These are phyloP conservation scores for Musca vetustissima DNA, from an alignment of 1,140 invertebrate genomes.

Conservation along the genomic window DNA sequence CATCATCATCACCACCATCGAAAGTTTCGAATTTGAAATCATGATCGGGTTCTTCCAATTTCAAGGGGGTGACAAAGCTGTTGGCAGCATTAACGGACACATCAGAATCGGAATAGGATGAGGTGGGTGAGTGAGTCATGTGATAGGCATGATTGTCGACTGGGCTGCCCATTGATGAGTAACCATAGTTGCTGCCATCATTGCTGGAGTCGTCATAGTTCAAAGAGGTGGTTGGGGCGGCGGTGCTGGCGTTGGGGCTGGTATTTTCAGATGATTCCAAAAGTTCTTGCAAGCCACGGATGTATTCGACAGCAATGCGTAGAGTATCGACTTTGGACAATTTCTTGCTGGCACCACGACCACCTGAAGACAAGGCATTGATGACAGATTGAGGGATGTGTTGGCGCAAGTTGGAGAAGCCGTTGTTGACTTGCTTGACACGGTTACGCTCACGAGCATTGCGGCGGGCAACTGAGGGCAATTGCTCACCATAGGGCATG, in stretches of 20 bases:
- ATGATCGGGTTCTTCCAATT: conserved; percentile 39
- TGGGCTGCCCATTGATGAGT: conserved; percentile 60
- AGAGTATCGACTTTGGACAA: conserved; percentile 95
- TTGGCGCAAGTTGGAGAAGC: conserved; percentile 84
- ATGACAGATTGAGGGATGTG: conserved; percentile 80
- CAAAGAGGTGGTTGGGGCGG: background rate
- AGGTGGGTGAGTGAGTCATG: conserved; percentile 65
- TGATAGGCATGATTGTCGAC: conserved; percentile 41
- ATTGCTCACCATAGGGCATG: conserved; percentile 65
- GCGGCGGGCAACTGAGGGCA: conserved; percentile 83
- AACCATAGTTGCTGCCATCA: conserved; percentile 47
- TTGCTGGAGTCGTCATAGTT: conserved; percentile 34
- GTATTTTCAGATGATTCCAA: conserved; percentile 63
- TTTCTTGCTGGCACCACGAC: conserved; percentile 77
- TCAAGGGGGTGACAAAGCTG: conserved; percentile 48
- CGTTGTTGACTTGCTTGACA: conserved; percentile 95
- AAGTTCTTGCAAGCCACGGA: conserved; percentile 81
- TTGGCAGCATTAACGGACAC: conserved; percentile 58
- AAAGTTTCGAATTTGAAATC: conserved; percentile 66
- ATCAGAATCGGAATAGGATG: conserved; percentile 74
- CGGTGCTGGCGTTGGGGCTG: background rate
- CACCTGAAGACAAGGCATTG: conserved; percentile 67
- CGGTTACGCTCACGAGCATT: conserved; percentile 94
- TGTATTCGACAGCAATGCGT: conserved; percentile 91
- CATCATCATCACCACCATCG: conserved; percentile 86